phyloP scores from a whole-genome alignment of 2,888 invertebrate species.

The Lepetodrilus schrolli region DNA sequence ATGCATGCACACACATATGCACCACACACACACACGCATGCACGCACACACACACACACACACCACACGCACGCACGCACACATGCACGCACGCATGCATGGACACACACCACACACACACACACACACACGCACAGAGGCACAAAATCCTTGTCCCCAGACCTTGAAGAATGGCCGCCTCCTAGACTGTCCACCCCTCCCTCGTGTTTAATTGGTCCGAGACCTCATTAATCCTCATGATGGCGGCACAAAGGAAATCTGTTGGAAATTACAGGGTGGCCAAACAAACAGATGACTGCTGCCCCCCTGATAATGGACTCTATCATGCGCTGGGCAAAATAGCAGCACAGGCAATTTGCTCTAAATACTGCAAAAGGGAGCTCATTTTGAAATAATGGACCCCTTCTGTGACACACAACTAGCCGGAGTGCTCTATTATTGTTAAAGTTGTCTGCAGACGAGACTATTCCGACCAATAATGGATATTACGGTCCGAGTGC shows the following conservation, averaged over 20 bases:
- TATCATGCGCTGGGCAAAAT: slow-evolving; percentile 29
- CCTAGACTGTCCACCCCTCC: slow-evolving; percentile 3
- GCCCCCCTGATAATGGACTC: slow-evolving; percentile 24
- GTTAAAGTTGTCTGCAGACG: slow-evolving; percentile 12
- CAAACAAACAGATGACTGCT: slow-evolving; percentile 8
- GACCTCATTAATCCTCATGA: slow-evolving; percentile 5
- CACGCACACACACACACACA: no score
- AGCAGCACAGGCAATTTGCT: slow-evolving; percentile 34
- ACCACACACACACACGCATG: no score
- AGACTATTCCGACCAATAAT: slow-evolving; percentile 26
- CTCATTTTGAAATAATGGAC: slow-evolving; percentile 31
- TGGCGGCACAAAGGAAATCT: not conserved
- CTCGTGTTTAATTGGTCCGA: slow-evolving; percentile 8
- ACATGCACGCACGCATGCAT: no score
- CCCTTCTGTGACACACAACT: slow-evolving; percentile 27
- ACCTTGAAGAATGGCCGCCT: not conserved
- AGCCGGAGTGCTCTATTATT: not conserved
- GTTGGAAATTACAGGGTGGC: slow-evolving; percentile 20
- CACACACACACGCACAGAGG: no score
- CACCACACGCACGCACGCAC: no score
- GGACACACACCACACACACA: no score
- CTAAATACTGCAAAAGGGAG: slow-evolving; percentile 29
- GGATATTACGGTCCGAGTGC: slow-evolving; percentile 22
- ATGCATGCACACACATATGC: no score
- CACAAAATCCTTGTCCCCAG: not conserved